Base-by-base conservation (phyloP, 2,113 vertebrate genomes). In the Eidolon helvum region DNA sequence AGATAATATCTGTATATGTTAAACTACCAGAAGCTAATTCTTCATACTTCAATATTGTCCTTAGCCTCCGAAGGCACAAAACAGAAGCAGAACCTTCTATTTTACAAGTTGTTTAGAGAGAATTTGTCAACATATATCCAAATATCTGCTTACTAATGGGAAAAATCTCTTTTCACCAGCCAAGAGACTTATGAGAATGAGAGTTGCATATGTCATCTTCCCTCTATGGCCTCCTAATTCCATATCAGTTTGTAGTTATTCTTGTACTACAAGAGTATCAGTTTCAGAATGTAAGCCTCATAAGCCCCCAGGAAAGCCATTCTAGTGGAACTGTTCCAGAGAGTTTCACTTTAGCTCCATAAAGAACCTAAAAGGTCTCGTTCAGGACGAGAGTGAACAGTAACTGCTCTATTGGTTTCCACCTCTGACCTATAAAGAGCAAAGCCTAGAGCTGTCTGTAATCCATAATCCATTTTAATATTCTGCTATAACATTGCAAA, bases 291-390 rank as follows among this genome's bases (percentile, higher is more conserved):
- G 15, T 38, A 8, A 93, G 96, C 93, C 89, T 22, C 3, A 7
- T 83, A 96, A 91, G 57, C 91, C 91, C 55, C 65, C 80, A 96
- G 74, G 57, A 98, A 97, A 94, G 90, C 92, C 98, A 26, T 0
- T 26, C 95, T 24, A 75, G 90, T 94, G 97, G 94, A 97, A 63
- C 55, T 68, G 10, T 86, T 97, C 98, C 98, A 96, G 87, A 19
- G 26, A 82, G 80, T 72, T 61, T 97, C 97, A 94, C 95, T 92
- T 84, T 10, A 93, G 98, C 78, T 98, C 92, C 97, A 33, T 7
- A 9, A 84, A 88, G 93, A 97, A 95, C 24, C 88, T 53, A 88
- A 96, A 69, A 96, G 93, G 40, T 96, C 43, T 87, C 91, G 48
- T 82, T 96, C 87, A 30, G 66, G 93, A 96, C 35, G 15, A 55